A percentile compares a stretch with the other conserved stretches of the same genome.
phyloP scores from a whole-genome alignment of 2,113 vertebrate genomes.

The Eupsittula cactorum region DNA sequence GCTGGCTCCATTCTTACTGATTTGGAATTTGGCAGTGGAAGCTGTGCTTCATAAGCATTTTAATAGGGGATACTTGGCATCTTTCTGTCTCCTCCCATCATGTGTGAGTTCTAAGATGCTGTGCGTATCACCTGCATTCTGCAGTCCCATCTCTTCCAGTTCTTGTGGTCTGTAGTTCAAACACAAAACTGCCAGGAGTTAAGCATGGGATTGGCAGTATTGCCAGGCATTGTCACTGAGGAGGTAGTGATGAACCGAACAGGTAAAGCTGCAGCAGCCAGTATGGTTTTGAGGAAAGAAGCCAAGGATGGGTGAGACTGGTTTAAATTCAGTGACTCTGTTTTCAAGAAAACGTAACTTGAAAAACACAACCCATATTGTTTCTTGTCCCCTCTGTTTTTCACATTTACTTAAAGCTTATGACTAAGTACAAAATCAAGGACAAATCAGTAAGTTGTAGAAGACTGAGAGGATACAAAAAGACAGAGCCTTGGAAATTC shows the following conservation, averaged over 20 bases:
- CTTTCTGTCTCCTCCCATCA: background rate
- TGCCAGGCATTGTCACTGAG: background rate
- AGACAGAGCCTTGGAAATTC: background rate
- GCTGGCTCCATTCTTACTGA: background rate
- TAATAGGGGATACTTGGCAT: background rate
- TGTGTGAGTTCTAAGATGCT: background rate
- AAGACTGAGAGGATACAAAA: background rate
- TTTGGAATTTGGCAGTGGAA: background rate
- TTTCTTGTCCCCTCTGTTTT: background rate
- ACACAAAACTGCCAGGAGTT: background rate
- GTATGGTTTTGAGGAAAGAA: background rate
- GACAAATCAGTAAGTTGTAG: background rate
- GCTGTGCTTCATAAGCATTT: background rate
- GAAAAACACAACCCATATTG: background rate
- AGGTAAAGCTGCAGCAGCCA: background rate
- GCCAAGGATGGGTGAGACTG: background rate
- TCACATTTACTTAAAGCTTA: background rate
- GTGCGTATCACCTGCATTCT: background rate
- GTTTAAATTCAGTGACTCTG: background rate
- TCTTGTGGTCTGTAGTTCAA: background rate
- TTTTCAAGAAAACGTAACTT: background rate
- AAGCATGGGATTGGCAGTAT: background rate
- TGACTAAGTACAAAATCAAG: background rate
- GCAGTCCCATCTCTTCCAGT: background rate
- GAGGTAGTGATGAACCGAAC: background rate